Percentiles rank a stretch among this genome's conserved stretches.
Evolutionary conservation across 2,113 vertebrate species (phyloP).

Genomic region (Sprattus sprattus): DNA sequence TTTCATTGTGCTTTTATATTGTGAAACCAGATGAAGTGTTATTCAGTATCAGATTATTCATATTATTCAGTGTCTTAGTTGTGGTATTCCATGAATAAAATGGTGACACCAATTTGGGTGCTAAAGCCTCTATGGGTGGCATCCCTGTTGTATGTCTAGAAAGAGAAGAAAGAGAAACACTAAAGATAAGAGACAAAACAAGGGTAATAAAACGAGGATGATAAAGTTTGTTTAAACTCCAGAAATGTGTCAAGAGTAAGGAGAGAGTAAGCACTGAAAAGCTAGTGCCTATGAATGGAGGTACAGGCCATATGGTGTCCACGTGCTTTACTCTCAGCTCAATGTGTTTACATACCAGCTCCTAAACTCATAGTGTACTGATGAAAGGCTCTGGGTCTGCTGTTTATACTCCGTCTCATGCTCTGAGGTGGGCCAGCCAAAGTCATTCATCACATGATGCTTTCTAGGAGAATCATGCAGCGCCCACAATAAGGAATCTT

Average conservation of each 20-base stretch:
- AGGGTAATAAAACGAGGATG: background rate
- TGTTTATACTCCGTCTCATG: background rate
- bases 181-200: background rate
- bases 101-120: no score
- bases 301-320: background rate
- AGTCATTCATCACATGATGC: background rate
- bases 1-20: no score
- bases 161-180: no score
- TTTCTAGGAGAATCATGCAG: background rate
- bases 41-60: no score
- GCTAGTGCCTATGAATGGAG: background rate
- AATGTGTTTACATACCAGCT: slow-evolving; percentile 1
- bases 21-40: no score
- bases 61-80: no score
- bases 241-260: background rate
- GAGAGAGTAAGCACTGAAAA: background rate
- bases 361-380: background rate
- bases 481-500: background rate
- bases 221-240: background rate
- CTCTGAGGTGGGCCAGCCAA: background rate
- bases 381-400: background rate
- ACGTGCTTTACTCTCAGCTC: background rate
- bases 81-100: no score
- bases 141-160: no score
- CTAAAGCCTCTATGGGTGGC: no score